phyloP scores from a whole-genome alignment of 2,113 vertebrate genomes.

The Tursiops truncatus region DNA sequence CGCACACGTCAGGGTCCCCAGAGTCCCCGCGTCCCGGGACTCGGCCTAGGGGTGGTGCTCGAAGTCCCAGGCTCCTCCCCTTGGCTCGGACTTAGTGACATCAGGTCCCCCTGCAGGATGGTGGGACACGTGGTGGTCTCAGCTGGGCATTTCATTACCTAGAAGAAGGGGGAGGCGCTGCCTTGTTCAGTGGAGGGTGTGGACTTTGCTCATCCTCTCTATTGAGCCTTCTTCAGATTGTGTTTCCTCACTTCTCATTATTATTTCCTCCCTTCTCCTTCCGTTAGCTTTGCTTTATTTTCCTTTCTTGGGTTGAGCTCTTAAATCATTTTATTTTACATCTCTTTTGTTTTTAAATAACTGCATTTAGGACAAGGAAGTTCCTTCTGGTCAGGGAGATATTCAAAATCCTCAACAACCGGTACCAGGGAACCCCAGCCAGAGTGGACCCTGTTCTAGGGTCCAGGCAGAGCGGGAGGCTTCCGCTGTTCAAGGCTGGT shows the following conservation, averaged over 20 bases:
- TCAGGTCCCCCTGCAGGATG: too few relatives aligned
- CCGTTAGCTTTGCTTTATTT: neutral
- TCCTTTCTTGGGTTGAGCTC: neutral
- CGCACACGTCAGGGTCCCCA: neutral
- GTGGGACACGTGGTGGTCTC: neutral
- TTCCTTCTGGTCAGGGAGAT: neutral
- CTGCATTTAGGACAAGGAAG: too few relatives aligned
- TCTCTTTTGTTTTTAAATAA: neutral
- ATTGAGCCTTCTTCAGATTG: neutral
- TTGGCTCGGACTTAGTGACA: neutral
- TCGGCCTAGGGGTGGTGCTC: neutral
- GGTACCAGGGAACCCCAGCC: neutral
- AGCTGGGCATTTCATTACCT: neutral
- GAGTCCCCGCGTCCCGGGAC: rapidly evolving
- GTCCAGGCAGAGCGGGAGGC: neutral
- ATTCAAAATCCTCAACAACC: neutral
- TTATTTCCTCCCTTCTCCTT: neutral
- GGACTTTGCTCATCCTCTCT: too few relatives aligned
- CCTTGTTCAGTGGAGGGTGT: neutral
- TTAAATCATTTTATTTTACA: neutral
- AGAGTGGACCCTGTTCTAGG: neutral
- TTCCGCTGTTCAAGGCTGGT: neutral
- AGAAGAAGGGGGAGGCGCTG: rapidly evolving
- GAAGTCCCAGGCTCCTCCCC: neutral
- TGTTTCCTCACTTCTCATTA: neutral